These are phyloP conservation scores for Platyrinchus mystaceus DNA, from an alignment of 2,797 vertebrate species.

Conservation along the genomic window DNA sequence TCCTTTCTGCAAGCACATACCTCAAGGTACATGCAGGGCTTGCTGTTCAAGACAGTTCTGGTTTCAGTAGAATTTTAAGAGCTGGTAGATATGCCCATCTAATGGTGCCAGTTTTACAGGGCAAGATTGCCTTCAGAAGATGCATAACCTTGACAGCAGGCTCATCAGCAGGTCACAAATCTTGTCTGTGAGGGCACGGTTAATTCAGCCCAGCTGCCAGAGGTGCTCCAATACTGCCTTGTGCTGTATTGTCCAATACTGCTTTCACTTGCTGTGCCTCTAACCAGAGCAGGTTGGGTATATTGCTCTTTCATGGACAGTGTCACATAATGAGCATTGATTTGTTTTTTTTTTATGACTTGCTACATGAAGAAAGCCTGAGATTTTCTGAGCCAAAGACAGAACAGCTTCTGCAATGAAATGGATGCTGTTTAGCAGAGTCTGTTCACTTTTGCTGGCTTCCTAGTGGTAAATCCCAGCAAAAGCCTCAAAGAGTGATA, in stretches of 20 bases:
- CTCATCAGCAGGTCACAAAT: neutral
- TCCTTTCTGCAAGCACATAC: neutral
- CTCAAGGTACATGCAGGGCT: neutral
- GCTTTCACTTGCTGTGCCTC: neutral
- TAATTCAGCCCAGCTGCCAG: neutral
- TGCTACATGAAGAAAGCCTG: neutral
- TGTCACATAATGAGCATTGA: neutral
- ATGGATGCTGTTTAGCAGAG: neutral
- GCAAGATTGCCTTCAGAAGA: neutral
- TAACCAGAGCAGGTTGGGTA: neutral
- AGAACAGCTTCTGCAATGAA: neutral
- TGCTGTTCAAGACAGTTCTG: neutral
- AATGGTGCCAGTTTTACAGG: neutral
- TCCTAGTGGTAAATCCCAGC: conserved; percentile 26
- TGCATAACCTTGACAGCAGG: neutral
- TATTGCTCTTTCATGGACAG: neutral
- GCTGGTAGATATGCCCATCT: neutral
- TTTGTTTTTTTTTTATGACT: neutral
- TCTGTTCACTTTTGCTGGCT: neutral
- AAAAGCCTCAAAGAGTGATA: conserved; percentile 22
- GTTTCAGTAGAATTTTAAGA: neutral
- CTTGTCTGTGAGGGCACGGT: fast-evolving
- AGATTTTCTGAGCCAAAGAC: neutral
- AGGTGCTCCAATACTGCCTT: neutral
- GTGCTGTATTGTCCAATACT: neutral